A percentile compares a stretch with the other conserved stretches of the same genome.
These are phyloP conservation scores for Linurgus olivaceus DNA, from an alignment of 2,797 vertebrate genomes.

Conservation along the genomic window DNA sequence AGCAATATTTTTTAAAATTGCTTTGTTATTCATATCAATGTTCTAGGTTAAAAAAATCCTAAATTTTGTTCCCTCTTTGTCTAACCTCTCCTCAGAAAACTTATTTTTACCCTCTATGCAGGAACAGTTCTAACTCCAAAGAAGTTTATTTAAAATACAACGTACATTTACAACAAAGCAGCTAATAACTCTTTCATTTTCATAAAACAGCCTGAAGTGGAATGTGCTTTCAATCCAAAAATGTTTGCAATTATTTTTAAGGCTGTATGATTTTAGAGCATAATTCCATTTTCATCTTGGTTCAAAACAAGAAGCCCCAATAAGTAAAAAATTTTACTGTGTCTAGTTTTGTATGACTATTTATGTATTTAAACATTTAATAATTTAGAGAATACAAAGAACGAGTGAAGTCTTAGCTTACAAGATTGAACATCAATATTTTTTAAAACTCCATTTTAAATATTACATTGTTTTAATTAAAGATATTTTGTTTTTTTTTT, in stretches of 20 bases:
- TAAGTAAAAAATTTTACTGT: background rate
- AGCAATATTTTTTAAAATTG: background rate
- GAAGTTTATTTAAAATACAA: background rate
- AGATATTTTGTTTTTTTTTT: rapidly evolving
- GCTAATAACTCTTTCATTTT: background rate
- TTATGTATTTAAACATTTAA: background rate
- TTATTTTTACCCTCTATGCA: background rate
- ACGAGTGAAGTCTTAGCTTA: background rate
- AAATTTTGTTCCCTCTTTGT: background rate
- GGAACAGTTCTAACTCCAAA: background rate
- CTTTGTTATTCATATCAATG: background rate
- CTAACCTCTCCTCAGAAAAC: background rate
- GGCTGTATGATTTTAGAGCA: background rate
- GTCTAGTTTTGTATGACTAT: background rate
- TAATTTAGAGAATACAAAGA: background rate
- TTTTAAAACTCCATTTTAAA: background rate
- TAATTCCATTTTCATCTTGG: background rate
- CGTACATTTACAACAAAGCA: background rate
- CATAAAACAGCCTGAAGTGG: background rate
- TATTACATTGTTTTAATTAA: background rate
- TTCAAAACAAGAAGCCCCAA: background rate
- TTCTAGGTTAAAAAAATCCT: background rate
- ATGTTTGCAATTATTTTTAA: background rate
- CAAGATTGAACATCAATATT: background rate
- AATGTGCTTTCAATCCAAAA: background rate